phyloP scores from a whole-genome alignment of 1,140 invertebrate species.

The Eurytemora carolleeae region DNA sequence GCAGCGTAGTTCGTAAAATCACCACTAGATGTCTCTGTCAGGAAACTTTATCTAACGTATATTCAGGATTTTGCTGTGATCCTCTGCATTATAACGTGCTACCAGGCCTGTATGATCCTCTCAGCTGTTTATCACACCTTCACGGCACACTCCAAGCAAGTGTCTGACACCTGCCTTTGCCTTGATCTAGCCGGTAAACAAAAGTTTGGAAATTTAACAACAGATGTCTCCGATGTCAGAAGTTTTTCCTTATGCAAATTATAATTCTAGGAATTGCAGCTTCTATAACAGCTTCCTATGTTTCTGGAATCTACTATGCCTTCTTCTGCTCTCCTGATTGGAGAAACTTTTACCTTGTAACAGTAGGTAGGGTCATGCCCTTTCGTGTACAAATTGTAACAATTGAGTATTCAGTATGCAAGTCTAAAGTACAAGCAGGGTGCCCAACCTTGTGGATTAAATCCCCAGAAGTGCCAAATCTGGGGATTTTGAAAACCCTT shows the following conservation, averaged over 20 bases:
- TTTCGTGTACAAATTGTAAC: too few relatives aligned
- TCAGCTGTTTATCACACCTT: constrained; percentile 84
- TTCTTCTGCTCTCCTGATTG: constrained; percentile 76
- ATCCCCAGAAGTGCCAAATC: too few relatives aligned
- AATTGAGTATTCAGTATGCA: too few relatives aligned
- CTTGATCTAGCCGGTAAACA: too few relatives aligned
- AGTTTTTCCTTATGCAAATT: too few relatives aligned
- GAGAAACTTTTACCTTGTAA: constrained; percentile 58
- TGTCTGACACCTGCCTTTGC: constrained; percentile 64
- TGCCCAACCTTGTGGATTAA: too few relatives aligned
- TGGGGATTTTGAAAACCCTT: too few relatives aligned
- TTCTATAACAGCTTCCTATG: constrained; percentile 75
- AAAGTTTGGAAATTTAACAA: too few relatives aligned
- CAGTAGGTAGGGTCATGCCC: constrained; percentile 55
- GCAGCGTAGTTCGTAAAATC: too few relatives aligned
- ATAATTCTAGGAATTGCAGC: constrained; percentile 76
- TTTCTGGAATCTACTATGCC: constrained; percentile 87
- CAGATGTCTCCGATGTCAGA: too few relatives aligned
- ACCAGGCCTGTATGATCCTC: constrained; percentile 71
- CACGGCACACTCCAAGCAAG: constrained; percentile 65
- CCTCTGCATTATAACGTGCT: constrained; percentile 38
- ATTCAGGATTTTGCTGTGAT: constrained; percentile 59
- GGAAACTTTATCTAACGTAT: constrained; percentile 72
- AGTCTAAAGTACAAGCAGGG: too few relatives aligned
- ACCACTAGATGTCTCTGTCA: too few relatives aligned